Percentiles rank a stretch among this genome's conserved stretches.
Evolutionary conservation across 2,113 vertebrate species (phyloP).

Genomic region (Lagenorhynchus albirostris): DNA sequence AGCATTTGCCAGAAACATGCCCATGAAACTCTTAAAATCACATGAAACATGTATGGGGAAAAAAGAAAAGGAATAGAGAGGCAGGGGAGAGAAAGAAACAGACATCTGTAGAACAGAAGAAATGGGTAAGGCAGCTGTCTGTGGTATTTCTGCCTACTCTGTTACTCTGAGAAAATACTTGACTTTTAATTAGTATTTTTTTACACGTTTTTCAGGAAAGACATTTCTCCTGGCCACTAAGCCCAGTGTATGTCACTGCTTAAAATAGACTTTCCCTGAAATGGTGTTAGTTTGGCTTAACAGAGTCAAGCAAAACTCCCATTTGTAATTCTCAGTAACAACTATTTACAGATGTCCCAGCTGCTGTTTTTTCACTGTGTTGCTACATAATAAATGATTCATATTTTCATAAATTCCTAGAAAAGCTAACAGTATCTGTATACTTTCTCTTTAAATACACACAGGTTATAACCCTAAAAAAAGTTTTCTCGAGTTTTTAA

Average conservation of each 20-base stretch:
- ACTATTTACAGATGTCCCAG: background rate
- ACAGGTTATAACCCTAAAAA: background rate
- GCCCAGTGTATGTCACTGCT: constrained; percentile 40
- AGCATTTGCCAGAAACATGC: background rate
- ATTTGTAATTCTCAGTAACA: constrained; percentile 61
- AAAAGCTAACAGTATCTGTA: background rate
- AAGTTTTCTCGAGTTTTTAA: background rate
- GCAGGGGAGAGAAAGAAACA: background rate
- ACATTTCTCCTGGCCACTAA: constrained; percentile 64
- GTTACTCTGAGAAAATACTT: background rate
- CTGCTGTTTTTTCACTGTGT: constrained; percentile 3
- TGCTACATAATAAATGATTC: constrained; percentile 52
- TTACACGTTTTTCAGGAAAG: constrained; percentile 47
- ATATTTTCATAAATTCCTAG: background rate
- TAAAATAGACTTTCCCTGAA: constrained; percentile 52
- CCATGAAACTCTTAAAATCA: background rate
- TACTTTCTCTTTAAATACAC: background rate
- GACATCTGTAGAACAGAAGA: background rate
- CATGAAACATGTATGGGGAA: background rate
- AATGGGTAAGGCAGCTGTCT: background rate
- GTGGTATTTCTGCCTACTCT: background rate
- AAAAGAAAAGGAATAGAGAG: background rate
- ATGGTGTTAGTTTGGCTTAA: constrained; percentile 52
- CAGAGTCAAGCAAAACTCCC: constrained; percentile 23
- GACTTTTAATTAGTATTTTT: constrained; percentile 22